Percentiles rank a stretch among this genome's conserved stretches.
phyloP scores from a whole-genome alignment of 2,797 vertebrate genomes.

The Lepus oiostolus region DNA sequence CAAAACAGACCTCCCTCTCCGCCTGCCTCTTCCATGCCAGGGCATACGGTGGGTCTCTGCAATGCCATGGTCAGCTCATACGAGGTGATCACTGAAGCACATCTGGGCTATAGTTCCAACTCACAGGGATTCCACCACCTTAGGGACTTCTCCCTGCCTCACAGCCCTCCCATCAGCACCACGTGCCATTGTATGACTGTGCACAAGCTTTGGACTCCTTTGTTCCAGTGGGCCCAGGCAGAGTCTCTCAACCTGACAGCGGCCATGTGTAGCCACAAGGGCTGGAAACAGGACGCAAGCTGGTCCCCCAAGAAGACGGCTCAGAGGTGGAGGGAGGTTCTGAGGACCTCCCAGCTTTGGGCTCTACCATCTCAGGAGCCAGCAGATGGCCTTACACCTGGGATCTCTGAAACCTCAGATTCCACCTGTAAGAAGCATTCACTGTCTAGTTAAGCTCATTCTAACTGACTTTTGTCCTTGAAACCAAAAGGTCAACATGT shows the following conservation, averaged over 20 bases:
- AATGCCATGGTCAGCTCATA: not conserved
- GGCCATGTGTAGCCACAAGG: not conserved
- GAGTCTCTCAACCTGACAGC: not conserved
- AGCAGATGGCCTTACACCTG: not conserved
- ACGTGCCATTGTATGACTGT: not conserved
- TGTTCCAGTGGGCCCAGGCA: not conserved
- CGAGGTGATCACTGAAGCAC: not conserved
- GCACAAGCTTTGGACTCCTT: not conserved
- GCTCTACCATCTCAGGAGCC: not conserved
- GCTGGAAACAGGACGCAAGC: not conserved
- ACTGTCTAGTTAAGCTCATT: not conserved
- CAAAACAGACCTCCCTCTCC: not conserved
- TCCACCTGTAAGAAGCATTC: not conserved
- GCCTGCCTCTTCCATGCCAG: not conserved
- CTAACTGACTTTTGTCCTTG: not conserved
- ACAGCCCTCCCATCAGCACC: not conserved
- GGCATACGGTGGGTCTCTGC: not conserved
- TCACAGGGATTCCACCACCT: not conserved
- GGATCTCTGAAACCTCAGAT: not conserved
- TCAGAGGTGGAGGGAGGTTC: not conserved
- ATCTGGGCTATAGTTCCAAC: not conserved
- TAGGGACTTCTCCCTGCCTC: not conserved
- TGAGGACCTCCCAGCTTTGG: not conserved
- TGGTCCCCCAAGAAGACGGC: not conserved
- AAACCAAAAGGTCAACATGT: not conserved